A percentile compares a stretch with the other conserved stretches of the same genome.
phyloP scores from a whole-genome alignment of 2,797 vertebrate genomes.

The Eulemur coronatus region DNA sequence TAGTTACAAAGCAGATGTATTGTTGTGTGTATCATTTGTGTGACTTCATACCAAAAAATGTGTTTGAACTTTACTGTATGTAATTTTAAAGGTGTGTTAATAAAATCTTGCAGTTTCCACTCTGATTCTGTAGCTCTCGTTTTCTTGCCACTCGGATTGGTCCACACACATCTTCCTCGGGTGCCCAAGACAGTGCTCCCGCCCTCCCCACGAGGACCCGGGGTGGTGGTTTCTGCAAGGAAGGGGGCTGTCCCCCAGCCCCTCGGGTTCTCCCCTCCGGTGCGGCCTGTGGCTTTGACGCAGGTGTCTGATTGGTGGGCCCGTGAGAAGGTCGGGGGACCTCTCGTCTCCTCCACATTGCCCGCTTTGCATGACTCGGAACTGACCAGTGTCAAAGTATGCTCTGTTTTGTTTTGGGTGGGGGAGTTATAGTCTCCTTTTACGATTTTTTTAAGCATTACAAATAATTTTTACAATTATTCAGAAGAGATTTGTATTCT shows the following conservation, averaged over 20 bases:
- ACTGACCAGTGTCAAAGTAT: rapidly evolving
- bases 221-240: background rate
- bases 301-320: too few species aligned
- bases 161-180: rapidly evolving
- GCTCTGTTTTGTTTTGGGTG: too few species aligned
- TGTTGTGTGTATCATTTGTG: constrained; percentile 70
- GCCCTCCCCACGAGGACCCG: rapidly evolving
- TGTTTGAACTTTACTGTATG: constrained; percentile 80
- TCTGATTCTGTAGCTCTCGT: background rate
- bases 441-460: background rate
- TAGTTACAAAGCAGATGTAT: constrained; percentile 74
- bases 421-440: background rate
- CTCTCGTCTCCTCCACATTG: rapidly evolving
- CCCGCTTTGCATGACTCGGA: rapidly evolving
- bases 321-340: background rate
- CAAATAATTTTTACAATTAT: background rate
- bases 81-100: constrained; percentile 77
- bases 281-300: rapidly evolving
- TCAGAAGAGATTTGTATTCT: background rate
- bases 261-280: rapidly evolving
- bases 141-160: background rate
- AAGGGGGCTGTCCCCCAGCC: background rate
- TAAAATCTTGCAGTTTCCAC: constrained; percentile 74
- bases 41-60: constrained; percentile 67
- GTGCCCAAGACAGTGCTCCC: rapidly evolving